Evolutionary conservation across 2,888 invertebrate genomes (phyloP).

Genomic region (Stratiomys singularior): DNA sequence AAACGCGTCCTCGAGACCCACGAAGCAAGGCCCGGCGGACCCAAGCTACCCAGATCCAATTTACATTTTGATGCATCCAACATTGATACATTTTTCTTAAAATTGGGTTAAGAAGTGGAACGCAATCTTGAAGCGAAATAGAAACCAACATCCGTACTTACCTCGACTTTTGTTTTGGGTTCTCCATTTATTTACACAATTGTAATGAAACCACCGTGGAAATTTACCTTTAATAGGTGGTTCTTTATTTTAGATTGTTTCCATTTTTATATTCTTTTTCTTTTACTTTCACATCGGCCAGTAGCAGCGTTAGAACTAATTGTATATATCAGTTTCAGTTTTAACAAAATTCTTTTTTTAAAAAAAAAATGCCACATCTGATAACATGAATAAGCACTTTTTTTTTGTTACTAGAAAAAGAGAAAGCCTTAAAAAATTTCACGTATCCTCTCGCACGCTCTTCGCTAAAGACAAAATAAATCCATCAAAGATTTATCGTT

Average conservation of each 20-base stretch:
- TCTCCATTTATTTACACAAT: background rate
- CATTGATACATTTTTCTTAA: too few species aligned
- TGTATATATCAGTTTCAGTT: background rate
- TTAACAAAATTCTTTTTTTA: slow-evolving; percentile 17
- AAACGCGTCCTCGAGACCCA: too few species aligned
- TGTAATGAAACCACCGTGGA: background rate
- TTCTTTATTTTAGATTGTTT: slow-evolving; percentile 38
- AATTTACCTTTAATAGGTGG: slow-evolving; percentile 32
- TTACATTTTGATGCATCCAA: too few species aligned
- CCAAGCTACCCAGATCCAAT: too few species aligned
- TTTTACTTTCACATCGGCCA: slow-evolving; percentile 24
- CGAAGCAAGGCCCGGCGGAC: too few species aligned
- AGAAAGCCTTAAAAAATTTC: background rate
- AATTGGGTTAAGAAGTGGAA: too few species aligned
- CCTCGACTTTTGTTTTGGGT: too few species aligned
- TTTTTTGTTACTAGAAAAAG: slow-evolving; percentile 29
- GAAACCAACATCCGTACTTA: too few species aligned
- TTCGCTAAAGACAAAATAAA: slow-evolving; percentile 7
- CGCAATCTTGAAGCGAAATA: too few species aligned
- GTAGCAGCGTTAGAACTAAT: slow-evolving; percentile 38
- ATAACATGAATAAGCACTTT: slow-evolving; percentile 32
- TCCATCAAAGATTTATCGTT: slow-evolving; percentile 1
- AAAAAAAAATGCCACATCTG: slow-evolving; percentile 29
- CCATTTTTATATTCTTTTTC: slow-evolving; percentile 26
- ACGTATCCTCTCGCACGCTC: background rate